A percentile compares a stretch with the other conserved stretches of the same genome.
phyloP scores from a whole-genome alignment of 2,797 vertebrate genomes.

The Sebastes itinus region DNA sequence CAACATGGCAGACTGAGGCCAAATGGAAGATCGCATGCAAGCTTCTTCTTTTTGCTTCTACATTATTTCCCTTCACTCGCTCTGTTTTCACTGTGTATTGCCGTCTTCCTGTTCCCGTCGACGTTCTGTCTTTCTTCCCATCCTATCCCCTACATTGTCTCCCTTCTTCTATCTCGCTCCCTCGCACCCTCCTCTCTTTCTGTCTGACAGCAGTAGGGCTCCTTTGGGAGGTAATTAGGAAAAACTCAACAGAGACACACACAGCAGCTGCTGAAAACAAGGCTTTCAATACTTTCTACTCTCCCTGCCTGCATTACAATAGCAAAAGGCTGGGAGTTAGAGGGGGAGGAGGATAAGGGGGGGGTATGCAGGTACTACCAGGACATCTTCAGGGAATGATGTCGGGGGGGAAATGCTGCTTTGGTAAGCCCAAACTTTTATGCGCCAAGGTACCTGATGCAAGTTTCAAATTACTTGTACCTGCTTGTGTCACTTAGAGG shows the following conservation, averaged over 20 bases:
- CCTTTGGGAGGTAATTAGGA: constrained; percentile 87
- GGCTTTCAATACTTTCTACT: constrained; percentile 64
- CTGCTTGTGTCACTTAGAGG: constrained; percentile 29
- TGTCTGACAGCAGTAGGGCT: constrained; percentile 71
- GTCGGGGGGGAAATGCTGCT: constrained; percentile 30
- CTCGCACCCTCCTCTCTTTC: constrained; percentile 52
- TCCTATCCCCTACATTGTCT: constrained; percentile 41
- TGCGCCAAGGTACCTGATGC: constrained; percentile 17
- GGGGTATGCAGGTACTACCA: constrained; percentile 17
- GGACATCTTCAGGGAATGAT: constrained; percentile 54
- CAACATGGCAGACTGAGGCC: constrained; percentile 19
- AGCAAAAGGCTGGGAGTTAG: constrained; percentile 57
- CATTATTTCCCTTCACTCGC: constrained; percentile 21
- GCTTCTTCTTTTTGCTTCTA: constrained; percentile 17
- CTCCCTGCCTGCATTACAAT: constrained; percentile 61
- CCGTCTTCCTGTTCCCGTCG: constrained; percentile 37
- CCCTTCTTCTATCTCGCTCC: constrained; percentile 36
- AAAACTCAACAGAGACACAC: constrained; percentile 79
- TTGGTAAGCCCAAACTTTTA: constrained; percentile 54
- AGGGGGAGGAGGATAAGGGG: constrained; percentile 30
- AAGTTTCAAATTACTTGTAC: constrained; percentile 30
- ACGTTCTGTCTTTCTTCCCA: constrained; percentile 50
- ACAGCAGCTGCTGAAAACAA: constrained; percentile 79
- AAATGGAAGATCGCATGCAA: constrained; percentile 40
- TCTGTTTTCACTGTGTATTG: constrained; percentile 28